Evolutionary conservation across 2,797 vertebrate genomes (phyloP), one percentile per base, ranked within the genome.

Genomic region (Enteromius treurensis): DNA sequence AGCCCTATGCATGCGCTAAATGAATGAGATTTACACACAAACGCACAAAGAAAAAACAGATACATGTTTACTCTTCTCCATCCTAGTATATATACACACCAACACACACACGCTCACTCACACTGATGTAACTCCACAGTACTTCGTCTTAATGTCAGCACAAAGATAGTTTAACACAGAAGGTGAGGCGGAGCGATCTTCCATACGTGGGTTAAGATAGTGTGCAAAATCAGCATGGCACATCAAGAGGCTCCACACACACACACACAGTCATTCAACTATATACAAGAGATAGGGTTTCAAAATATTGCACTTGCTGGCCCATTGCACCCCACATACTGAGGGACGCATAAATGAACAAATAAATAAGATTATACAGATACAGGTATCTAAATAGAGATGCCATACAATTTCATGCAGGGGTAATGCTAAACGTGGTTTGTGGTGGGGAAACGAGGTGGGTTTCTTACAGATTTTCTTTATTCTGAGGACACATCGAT

Each of bases 291-390:
- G 83, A 86, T 64, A 89, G 83, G 85, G 74, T 87, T 85, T 85
- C 42, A 47, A 86, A 87, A 89, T 90, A 90, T 90, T 90, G 89
- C 89, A 90, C 89, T 88, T 90, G 84, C 86, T 90, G 89, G 89
- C 89, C 89, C 88, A 89, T 85, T 88, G 86, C 87, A 85, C 64
- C 89, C 87, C 88, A 87, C 83, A 74, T 11, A 81, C 58, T 32
- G 87, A 78, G 83, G 87, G 87, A 71, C 80, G 86, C 89, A 90
- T 85, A 86, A 88, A 87, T 83, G 60, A 83, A 86, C 19, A 77
- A 85, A 79, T 80, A 68, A 86, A 53, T 58, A 88, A 53, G 60
- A 87, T 79, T 86, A 88, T 64, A 90, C 68, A 84, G 79, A 84
- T 77, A 87, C 67, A 79, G 29, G 77, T 69, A 80, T 87, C 81